Conservation (phyloP, 23 tunicate species). For the Trididemnum nubilum region DNA sequence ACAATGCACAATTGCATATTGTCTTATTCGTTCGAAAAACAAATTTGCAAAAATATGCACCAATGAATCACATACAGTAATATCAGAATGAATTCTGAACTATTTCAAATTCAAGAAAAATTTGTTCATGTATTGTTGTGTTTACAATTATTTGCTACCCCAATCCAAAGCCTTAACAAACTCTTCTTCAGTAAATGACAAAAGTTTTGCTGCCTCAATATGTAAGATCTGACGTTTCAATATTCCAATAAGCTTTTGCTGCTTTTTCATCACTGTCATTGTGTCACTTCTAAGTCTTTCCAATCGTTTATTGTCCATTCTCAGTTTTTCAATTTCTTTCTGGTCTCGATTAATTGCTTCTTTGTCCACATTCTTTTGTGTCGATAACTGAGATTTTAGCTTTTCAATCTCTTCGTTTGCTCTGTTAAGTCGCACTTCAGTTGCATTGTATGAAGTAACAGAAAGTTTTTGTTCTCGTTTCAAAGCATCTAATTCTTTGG, state of each 20-base stretch:
- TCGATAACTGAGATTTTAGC: slow-evolving; percentile 58
- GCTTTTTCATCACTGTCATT: slow-evolving; percentile 74
- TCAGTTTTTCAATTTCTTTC: slow-evolving; percentile 48
- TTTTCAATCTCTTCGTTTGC: slow-evolving; percentile 78
- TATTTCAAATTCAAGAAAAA: too few relatives aligned
- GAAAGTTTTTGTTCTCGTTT: slow-evolving; percentile 79
- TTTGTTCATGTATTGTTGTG: too few relatives aligned
- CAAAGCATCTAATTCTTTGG: slow-evolving; percentile 61
- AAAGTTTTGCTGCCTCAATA: slow-evolving; percentile 85
- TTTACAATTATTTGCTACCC: slow-evolving; percentile 57
- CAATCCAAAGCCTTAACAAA: slow-evolving; percentile 89
- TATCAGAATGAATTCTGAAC: too few relatives aligned
- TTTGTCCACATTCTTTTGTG: slow-evolving; percentile 46
- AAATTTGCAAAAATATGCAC: too few relatives aligned
- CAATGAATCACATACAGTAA: too few relatives aligned
- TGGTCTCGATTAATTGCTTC: slow-evolving; percentile 43
- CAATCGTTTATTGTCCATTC: slow-evolving; percentile 57
- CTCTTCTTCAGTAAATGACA: slow-evolving; percentile 89
- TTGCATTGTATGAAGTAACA: slow-evolving; percentile 58
- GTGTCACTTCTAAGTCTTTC: slow-evolving; percentile 66
- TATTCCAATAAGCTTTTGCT: slow-evolving; percentile 77
- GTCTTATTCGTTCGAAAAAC: too few relatives aligned
- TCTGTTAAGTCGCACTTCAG: slow-evolving; percentile 81
- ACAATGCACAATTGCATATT: too few relatives aligned
- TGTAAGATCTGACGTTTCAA: slow-evolving; percentile 80